Evolutionary conservation across 2,113 vertebrate genomes (phyloP).

Genomic region (Phoxinus phoxinus): DNA sequence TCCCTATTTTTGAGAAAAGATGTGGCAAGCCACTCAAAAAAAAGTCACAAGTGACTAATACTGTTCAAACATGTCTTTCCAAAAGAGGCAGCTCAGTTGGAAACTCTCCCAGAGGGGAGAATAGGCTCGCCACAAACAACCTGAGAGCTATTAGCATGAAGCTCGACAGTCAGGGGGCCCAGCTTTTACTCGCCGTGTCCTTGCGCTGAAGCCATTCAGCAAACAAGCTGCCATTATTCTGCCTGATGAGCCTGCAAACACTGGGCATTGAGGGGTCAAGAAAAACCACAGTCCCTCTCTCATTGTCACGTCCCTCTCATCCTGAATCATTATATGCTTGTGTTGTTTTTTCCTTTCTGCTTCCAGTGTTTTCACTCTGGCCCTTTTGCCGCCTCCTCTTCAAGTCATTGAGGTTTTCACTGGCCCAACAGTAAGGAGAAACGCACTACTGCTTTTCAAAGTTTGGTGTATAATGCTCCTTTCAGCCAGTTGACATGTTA

Average conservation of each 20-base stretch:
- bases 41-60: constrained; percentile 63
- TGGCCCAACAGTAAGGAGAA: background rate
- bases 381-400: constrained; percentile 27
- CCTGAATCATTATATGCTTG: constrained; percentile 59
- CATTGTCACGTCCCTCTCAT: constrained; percentile 61
- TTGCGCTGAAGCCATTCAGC: constrained; percentile 73
- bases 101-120: constrained; percentile 46
- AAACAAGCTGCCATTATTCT: constrained; percentile 77
- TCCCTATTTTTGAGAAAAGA: constrained; percentile 2
- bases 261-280: constrained; percentile 71
- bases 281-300: constrained; percentile 60
- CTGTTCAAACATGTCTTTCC: constrained; percentile 59
- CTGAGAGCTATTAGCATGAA: constrained; percentile 71
- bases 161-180: constrained; percentile 60
- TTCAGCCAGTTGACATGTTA: constrained; percentile 2
- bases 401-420: constrained; percentile 2
- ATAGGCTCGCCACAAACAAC: constrained; percentile 52
- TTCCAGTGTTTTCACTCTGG: constrained; percentile 43
- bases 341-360: constrained; percentile 54
- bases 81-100: constrained; percentile 56
- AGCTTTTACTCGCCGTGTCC: constrained; percentile 68
- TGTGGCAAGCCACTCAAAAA: constrained; percentile 9
- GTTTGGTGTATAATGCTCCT: background rate
- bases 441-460: constrained; percentile 24
- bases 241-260: constrained; percentile 77